Conservation (phyloP, 2,888 invertebrate species). For the Lepidocyrtoides sp. region DNA sequence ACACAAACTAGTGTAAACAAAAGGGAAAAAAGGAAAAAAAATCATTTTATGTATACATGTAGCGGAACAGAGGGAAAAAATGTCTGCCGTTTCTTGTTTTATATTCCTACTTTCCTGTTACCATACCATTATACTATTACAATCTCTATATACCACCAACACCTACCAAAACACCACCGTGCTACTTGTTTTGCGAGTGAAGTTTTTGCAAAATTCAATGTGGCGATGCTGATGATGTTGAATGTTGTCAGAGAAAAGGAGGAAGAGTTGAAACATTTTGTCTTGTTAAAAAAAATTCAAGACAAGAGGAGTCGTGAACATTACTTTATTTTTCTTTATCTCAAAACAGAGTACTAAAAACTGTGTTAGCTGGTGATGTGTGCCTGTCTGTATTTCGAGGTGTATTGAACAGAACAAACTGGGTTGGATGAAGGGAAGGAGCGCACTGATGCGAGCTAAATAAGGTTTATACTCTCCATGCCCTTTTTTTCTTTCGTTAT, state of each 20-base stretch:
- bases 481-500: background rate
- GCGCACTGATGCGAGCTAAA: conserved; percentile 61
- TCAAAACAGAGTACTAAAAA: conserved; percentile 12
- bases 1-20: conserved; percentile 63
- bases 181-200: background rate
- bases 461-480: conserved; percentile 40
- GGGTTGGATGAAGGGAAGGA: conserved; percentile 31
- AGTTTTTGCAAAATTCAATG: conserved; percentile 47
- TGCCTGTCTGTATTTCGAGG: conserved; percentile 25
- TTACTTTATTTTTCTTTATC: conserved; percentile 58
- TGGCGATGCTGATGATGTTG: conserved; percentile 43
- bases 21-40: conserved; percentile 35
- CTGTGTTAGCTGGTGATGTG: conserved; percentile 14
- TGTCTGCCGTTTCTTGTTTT: background rate
- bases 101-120: background rate
- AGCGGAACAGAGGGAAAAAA: conserved; percentile 36
- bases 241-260: conserved; percentile 57
- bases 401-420: conserved; percentile 48
- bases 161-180: conserved; percentile 12
- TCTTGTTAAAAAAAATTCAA: conserved; percentile 46
- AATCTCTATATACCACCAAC: background rate
- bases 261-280: conserved; percentile 49
- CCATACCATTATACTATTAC: background rate
- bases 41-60: background rate
- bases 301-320: conserved; percentile 35